These are phyloP conservation scores for Melanogrammus aeglefinus DNA, from an alignment of 2,797 vertebrate species.

Conservation along the genomic window DNA sequence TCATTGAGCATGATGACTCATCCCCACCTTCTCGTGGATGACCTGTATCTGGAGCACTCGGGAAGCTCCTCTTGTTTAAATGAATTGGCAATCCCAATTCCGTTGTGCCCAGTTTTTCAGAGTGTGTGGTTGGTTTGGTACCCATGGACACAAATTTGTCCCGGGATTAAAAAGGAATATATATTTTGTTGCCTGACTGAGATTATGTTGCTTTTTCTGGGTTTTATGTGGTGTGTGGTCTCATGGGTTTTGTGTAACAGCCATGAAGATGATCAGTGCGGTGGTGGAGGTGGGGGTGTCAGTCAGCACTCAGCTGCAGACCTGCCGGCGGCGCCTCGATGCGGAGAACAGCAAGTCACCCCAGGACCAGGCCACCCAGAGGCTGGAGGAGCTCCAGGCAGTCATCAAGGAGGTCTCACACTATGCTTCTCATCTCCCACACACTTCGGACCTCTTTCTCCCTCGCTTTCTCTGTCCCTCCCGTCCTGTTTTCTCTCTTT, in stretches of 20 bases:
- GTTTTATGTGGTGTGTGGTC: conserved; percentile 18
- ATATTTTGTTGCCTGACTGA: background rate
- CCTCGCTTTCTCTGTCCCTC: background rate
- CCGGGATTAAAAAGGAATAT: background rate
- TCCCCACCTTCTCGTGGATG: background rate
- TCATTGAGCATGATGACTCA: background rate
- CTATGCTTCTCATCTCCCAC: conserved; percentile 12
- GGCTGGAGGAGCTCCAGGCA: conserved; percentile 75
- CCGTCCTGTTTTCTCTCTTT: conserved; percentile 7
- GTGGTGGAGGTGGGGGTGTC: conserved; percentile 77
- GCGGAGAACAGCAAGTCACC: conserved; percentile 73
- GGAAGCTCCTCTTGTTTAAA: too few species aligned
- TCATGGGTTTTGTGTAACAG: conserved; percentile 51
- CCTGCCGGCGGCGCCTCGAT: conserved; percentile 72
- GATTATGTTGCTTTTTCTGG: background rate
- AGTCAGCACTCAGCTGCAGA: conserved; percentile 74
- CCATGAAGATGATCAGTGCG: conserved; percentile 86
- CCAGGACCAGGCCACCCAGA: conserved; percentile 62
- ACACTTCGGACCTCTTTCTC: background rate
- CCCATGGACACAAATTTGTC: too few species aligned
- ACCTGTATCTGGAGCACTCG: background rate
- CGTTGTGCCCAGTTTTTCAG: too few species aligned
- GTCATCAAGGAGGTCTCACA: conserved; percentile 72
- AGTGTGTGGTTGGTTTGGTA: too few species aligned
- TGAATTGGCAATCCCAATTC: too few species aligned